Conservation (phyloP, 2,888 invertebrate species). For the Agonopterix subpropinquella region DNA sequence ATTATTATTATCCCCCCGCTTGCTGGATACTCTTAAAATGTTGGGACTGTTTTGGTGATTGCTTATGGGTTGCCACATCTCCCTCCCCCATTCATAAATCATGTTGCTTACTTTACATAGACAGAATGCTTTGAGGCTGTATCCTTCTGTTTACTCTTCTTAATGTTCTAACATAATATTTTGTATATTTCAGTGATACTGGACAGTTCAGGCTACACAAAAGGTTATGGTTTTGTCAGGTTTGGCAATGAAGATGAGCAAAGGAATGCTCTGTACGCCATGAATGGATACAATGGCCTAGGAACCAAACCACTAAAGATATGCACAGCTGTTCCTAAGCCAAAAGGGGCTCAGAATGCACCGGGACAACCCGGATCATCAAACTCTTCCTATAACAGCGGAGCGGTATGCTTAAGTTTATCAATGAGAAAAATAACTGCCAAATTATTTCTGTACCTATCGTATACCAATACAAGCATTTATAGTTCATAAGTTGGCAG, state of each 20-base stretch:
- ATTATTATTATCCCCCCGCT: too few species aligned
- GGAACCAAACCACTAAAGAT: constrained; percentile 93
- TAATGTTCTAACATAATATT: not conserved
- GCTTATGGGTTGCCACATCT: too few species aligned
- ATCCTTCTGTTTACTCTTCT: too few species aligned
- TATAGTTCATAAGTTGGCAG: too few species aligned
- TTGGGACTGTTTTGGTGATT: too few species aligned
- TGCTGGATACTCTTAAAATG: too few species aligned
- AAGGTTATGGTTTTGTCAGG: constrained; percentile 96
- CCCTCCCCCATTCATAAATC: too few species aligned
- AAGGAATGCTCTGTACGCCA: constrained; percentile 91
- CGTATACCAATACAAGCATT: too few species aligned
- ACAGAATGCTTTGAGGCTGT: too few species aligned
- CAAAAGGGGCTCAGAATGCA: constrained; percentile 68
- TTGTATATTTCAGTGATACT: constrained; percentile 83
- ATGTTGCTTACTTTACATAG: too few species aligned
- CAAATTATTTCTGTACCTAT: too few species aligned
- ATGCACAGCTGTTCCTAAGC: constrained; percentile 93
- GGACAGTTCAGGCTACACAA: constrained; percentile 92
- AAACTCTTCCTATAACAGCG: constrained; percentile 42
- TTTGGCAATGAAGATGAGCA: constrained; percentile 97
- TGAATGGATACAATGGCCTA: constrained; percentile 94
- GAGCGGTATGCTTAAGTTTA: constrained; percentile 43
- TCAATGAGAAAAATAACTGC: not conserved
- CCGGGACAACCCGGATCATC: constrained; percentile 37